These are phyloP conservation scores for Neodon shergylaensis DNA, from an alignment of 2,113 vertebrate genomes.

Conservation along the genomic window DNA sequence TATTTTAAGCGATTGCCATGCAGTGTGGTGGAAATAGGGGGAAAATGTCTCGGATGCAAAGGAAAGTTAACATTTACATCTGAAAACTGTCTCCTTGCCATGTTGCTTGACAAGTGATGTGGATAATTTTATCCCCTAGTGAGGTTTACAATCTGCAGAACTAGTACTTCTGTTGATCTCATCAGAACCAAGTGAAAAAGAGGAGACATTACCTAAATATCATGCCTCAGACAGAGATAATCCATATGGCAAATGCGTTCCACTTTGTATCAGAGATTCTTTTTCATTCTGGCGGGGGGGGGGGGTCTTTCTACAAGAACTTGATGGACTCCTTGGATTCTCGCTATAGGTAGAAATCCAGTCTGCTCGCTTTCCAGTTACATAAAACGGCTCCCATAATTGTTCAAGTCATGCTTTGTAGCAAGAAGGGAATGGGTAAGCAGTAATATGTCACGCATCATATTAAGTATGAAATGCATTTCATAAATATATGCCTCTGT, in stretches of 20 bases:
- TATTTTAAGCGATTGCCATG: constrained; percentile 57
- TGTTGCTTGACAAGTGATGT: constrained; percentile 76
- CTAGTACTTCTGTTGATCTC: constrained; percentile 74
- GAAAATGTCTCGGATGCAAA: constrained; percentile 67
- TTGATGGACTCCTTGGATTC: constrained; percentile 17
- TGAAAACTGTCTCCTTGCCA: constrained; percentile 73
- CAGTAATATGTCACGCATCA: background rate
- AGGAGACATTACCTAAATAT: constrained; percentile 75
- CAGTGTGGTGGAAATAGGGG: constrained; percentile 1
- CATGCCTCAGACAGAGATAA: constrained; percentile 59
- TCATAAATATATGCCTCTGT: constrained; percentile 20
- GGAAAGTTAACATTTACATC: constrained; percentile 73
- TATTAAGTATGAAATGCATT: constrained; percentile 7
- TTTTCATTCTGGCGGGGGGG: background rate
- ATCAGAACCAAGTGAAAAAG: constrained; percentile 76
- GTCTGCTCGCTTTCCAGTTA: background rate
- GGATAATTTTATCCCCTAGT: constrained; percentile 77
- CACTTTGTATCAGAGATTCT: constrained; percentile 33
- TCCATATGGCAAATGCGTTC: constrained; percentile 62
- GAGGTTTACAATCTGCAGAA: constrained; percentile 75
- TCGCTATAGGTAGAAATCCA: background rate
- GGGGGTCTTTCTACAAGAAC: background rate
- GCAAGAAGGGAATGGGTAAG: background rate
- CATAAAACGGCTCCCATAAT: background rate
- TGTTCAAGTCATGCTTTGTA: background rate